These are phyloP conservation scores for Oplegnathus fasciatus DNA, from an alignment of 2,113 vertebrate species.

Conservation along the genomic window DNA sequence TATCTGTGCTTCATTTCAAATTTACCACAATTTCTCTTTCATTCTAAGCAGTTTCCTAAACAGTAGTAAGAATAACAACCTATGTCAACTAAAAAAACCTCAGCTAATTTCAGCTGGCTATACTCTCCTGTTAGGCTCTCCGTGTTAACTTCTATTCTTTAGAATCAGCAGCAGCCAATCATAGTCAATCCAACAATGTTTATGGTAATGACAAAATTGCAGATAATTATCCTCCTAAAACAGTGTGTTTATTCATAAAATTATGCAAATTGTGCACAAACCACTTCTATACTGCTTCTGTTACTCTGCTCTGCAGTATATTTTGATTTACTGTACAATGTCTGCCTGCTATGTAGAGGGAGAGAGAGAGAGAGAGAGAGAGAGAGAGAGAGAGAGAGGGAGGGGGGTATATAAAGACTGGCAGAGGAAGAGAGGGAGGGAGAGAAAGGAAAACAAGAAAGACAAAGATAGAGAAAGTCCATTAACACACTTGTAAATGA, in stretches of 20 bases:
- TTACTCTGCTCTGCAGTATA: conserved; percentile 15
- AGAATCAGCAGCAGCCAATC: conserved; percentile 17
- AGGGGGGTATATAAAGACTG: not conserved
- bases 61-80: not conserved
- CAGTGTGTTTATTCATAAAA: conserved; percentile 41
- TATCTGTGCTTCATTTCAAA: conserved; percentile 12
- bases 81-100: not conserved
- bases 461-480: conserved; percentile 71
- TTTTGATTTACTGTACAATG: conserved; percentile 36
- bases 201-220: conserved; percentile 46
- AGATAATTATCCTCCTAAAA: conserved; percentile 42
- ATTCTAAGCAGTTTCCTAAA: conserved; percentile 3
- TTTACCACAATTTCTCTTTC: conserved; percentile 19
- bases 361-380: conserved; percentile 1
- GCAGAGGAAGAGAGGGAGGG: conserved; percentile 6
- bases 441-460: conserved; percentile 46
- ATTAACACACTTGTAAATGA: conserved; percentile 81
- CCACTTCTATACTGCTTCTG: not conserved
- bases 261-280: conserved; percentile 35
- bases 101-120: conserved; percentile 10
- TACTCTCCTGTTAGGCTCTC: not conserved
- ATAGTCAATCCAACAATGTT: conserved; percentile 28
- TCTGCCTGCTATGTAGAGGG: conserved; percentile 2
- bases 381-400: not conserved
- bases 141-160: not conserved